Conservation (phyloP, 2,113 vertebrate species). For the Calypte anna region DNA sequence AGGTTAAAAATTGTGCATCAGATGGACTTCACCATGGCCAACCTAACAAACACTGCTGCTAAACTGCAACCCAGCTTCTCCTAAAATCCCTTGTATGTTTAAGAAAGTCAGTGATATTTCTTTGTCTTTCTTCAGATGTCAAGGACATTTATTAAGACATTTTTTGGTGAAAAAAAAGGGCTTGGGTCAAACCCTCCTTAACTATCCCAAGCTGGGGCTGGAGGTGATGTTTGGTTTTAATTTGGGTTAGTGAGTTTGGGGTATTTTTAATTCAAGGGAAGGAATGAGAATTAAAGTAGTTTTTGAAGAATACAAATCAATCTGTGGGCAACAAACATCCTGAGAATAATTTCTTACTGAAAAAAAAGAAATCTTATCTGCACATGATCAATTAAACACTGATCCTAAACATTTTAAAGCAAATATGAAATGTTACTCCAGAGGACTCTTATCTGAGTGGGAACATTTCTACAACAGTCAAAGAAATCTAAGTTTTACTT, state of each 20-base stretch:
- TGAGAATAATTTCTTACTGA: not conserved
- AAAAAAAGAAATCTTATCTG: not conserved
- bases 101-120: not conserved
- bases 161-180: not conserved
- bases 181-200: not conserved
- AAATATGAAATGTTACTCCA: conserved; percentile 40
- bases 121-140: not conserved
- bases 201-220: not conserved
- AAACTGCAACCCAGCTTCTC: not conserved
- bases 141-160: not conserved
- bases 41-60: not conserved
- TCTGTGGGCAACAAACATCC: not conserved
- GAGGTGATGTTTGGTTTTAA: not conserved
- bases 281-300: not conserved
- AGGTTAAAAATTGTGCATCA: not conserved
- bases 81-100: not conserved
- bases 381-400: not conserved
- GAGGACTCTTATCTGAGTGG: conserved; percentile 54
- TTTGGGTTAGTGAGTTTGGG: not conserved
- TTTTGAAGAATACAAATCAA: not conserved
- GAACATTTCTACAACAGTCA: conserved; percentile 62
- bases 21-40: not conserved
- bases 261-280: not conserved
- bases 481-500: conserved; percentile 57
- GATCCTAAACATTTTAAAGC: conserved; percentile 23